A percentile compares a stretch with the other conserved stretches of the same genome.
Evolutionary conservation across 2,888 invertebrate species (phyloP).

Genomic region (Drosophila mulleri): DNA sequence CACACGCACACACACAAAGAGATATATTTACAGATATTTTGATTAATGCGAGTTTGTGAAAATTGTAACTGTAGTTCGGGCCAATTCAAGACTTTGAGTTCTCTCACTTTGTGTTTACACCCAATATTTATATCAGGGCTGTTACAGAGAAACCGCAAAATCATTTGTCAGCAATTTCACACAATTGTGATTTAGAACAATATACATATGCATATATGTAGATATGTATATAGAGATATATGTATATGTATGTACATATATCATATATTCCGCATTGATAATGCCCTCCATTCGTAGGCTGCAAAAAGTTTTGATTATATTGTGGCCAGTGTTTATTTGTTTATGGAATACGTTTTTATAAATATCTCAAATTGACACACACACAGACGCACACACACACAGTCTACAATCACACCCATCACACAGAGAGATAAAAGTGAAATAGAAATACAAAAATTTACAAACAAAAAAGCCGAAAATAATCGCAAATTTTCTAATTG

Average conservation of each 20-base stretch:
- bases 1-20: too few species aligned
- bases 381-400: background rate
- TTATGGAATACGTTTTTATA: conserved; percentile 45
- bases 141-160: conserved; percentile 7
- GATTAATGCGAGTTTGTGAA: background rate
- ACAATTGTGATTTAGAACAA: conserved; percentile 15
- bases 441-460: conserved; percentile 17
- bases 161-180: conserved; percentile 33
- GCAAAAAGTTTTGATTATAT: conserved; percentile 36
- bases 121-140: conserved; percentile 3
- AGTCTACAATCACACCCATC: too few species aligned
- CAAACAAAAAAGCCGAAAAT: conserved; percentile 34
- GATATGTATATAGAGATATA: conserved; percentile 7
- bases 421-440: conserved; percentile 8
- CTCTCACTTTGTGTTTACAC: conserved; percentile 15
- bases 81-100: background rate
- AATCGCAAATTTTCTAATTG: conserved; percentile 54
- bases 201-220: background rate
- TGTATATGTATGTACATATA: conserved; percentile 6
- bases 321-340: conserved; percentile 43
- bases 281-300: background rate
- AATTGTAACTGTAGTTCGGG: background rate
- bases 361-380: conserved; percentile 50
- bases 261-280: conserved; percentile 15
- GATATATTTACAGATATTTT: background rate